These are phyloP conservation scores for Helicoverpa zea DNA, from an alignment of 1,140 invertebrate genomes.

Conservation along the genomic window DNA sequence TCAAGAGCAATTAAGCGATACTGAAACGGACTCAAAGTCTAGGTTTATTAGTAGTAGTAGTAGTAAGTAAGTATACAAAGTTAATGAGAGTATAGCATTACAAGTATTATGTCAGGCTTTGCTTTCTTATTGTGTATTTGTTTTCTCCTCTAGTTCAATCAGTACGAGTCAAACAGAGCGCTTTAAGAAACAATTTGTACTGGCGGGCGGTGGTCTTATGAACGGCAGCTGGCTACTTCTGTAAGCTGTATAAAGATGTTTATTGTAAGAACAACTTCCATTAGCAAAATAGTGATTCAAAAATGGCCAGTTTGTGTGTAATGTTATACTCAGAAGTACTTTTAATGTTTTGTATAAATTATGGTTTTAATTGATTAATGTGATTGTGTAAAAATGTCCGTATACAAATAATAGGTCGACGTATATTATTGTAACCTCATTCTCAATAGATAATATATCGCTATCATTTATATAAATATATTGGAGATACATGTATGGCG, in stretches of 20 bases:
- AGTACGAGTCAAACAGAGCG: background rate
- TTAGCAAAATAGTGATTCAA: too few species aligned
- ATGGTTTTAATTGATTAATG: too few species aligned
- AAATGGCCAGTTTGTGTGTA: too few species aligned
- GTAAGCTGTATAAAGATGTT: background rate
- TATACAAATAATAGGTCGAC: too few species aligned
- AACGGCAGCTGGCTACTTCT: background rate
- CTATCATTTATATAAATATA: too few species aligned
- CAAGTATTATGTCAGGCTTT: background rate
- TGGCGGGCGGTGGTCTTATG: background rate
- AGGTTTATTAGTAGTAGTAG: background rate
- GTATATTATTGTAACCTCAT: too few species aligned
- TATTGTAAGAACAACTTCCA: constrained; percentile 2
- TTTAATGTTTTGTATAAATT: too few species aligned
- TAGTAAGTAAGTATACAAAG: background rate
- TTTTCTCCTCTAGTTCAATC: background rate
- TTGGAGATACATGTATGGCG: too few species aligned
- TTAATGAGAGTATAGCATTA: background rate
- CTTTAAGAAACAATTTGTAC: constrained; percentile 8
- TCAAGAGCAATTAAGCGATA: background rate
- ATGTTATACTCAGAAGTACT: too few species aligned
- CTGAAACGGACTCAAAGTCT: background rate
- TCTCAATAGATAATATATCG: too few species aligned
- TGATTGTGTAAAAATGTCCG: too few species aligned
- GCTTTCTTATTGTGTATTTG: background rate